Evolutionary conservation across 2,888 invertebrate species (phyloP).

Genomic region (Aleiodes testaceus): DNA sequence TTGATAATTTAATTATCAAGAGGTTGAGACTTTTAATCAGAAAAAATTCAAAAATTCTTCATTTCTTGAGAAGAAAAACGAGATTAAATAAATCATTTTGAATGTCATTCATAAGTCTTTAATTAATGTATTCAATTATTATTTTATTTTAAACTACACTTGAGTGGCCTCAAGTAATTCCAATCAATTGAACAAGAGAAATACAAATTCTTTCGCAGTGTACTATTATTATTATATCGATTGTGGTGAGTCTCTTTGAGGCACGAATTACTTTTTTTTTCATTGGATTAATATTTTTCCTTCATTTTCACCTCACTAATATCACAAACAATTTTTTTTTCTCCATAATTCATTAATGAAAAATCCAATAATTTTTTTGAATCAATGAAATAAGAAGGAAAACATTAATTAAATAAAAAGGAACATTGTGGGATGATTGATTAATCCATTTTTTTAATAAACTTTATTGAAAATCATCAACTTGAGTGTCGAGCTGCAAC

Average conservation of each 20-base stretch:
- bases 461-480: neutral
- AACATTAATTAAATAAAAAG: too few species aligned
- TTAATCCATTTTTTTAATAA: neutral
- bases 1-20: neutral
- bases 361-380: neutral
- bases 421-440: too few species aligned
- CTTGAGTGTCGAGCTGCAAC: neutral
- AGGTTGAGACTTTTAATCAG: neutral
- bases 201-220: conserved; percentile 10
- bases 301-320: neutral
- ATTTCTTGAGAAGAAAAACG: too few species aligned
- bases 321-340: neutral
- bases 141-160: conserved; percentile 13
- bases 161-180: conserved; percentile 14
- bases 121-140: conserved; percentile 5
- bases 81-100: too few species aligned
- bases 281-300: too few species aligned
- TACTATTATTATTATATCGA: neutral
- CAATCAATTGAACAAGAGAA: conserved; percentile 17
- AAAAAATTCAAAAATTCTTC: neutral
- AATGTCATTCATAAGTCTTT: conserved; percentile 12
- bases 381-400: neutral
- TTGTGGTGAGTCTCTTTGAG: neutral
- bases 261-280: conserved; percentile 3
- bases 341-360: neutral